These are phyloP conservation scores for Eupithecia vulgata DNA, from an alignment of 2,888 invertebrate species.

Conservation along the genomic window DNA sequence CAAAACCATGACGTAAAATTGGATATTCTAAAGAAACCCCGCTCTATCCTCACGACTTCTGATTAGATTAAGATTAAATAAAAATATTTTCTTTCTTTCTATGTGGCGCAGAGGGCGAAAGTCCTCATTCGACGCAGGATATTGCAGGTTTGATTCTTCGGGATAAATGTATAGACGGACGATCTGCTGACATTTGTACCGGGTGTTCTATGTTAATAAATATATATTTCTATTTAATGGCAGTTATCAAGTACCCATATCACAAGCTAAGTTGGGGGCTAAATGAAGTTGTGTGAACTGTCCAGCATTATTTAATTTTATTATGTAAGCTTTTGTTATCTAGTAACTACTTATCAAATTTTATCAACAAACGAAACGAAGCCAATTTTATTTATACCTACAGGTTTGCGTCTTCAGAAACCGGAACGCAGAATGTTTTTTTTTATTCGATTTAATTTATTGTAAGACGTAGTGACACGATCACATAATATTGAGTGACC, in stretches of 20 bases:
- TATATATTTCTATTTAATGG: neutral
- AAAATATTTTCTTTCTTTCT: neutral
- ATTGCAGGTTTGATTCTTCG: neutral
- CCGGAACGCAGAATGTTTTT: conserved; percentile 46
- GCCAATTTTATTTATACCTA: conserved; percentile 29
- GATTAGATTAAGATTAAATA: too few species aligned
- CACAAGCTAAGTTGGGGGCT: neutral
- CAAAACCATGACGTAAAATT: conserved; percentile 22
- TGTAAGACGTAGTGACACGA: conserved; percentile 60
- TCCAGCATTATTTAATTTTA: neutral
- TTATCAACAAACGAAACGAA: conserved; percentile 26
- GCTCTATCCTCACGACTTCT: neutral
- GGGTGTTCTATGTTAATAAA: neutral
- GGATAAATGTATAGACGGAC: too few species aligned
- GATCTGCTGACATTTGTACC: neutral
- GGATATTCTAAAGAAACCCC: neutral
- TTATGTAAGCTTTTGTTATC: neutral
- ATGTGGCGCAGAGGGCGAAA: neutral
- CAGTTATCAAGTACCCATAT: neutral
- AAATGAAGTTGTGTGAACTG: neutral
- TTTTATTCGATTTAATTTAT: conserved; percentile 59
- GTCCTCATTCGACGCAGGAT: neutral
- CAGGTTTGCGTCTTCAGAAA: conserved; percentile 27
- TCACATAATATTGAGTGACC: conserved; percentile 66
- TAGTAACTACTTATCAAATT: neutral